Evolutionary conservation across 2,797 vertebrate species (phyloP), one percentile per base, ranked within the genome.

Genomic region (Tarsius wallacei): DNA sequence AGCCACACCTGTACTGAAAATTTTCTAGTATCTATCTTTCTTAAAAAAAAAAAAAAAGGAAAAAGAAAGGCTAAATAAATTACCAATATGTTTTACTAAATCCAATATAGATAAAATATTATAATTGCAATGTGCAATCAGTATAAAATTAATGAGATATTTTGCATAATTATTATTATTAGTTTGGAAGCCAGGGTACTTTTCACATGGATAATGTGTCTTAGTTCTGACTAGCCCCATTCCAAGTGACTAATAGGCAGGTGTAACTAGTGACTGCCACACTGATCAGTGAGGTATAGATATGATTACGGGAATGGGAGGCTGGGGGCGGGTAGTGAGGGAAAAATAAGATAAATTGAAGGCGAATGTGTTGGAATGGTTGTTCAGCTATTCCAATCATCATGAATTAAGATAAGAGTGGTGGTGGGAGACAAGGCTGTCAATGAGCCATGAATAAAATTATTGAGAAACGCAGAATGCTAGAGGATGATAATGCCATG

Each of bases 51-150:
- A 63, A 63, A 7, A 31, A 70, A 71, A 70, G 16, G 5, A 36
- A 93, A 77, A 86, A 53, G 17, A 42, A 87, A 85, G 36, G 16
- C 21, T 68, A 86, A 86, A 57, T 55, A 7, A 64, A 55, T 76
- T 64, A 36, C 31, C 36, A 61, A 47, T 16, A 42, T 86, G 36
- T n/a, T 59, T 28, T 78, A 61, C 24, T 84, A 77, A 78, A 61
- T 51, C 16, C 7, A 53, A 24, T 19, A 51, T 36, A 91, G 24
- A 49, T 16, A 49, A 88, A 82, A 86, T 80, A 51, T 19, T 22
- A 33, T 47, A 3, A 84, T 31, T 85, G 1, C 1, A 36, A 74
- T 73, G 49, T 26, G 11, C 7, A 55, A 5, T 78, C 24, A 85
- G 4, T 49, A 63, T 78, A 55, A 93, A 90, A 49, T 49, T 84